phyloP scores from a whole-genome alignment of 23 tunicate genomes.

The Oikopleura dioica region DNA sequence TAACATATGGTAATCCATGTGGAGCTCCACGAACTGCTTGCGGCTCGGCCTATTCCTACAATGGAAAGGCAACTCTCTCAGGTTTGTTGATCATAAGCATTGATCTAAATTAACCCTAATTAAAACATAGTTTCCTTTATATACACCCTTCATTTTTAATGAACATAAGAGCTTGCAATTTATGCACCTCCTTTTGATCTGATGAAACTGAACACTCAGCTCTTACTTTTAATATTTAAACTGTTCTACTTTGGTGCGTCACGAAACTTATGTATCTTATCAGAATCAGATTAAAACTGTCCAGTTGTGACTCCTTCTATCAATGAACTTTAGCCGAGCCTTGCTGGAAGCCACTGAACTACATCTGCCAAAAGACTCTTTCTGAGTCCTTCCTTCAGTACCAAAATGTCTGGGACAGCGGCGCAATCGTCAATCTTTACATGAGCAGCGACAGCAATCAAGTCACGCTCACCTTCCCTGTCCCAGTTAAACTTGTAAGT shows the following conservation, averaged over 20 bases:
- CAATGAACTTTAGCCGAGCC: slow-evolving; percentile 3
- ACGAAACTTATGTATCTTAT: too few species aligned
- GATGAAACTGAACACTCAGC: too few species aligned
- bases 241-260: too few species aligned
- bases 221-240: too few species aligned
- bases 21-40: slow-evolving; percentile 1
- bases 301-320: too few species aligned
- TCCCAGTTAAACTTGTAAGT: slow-evolving; percentile 19
- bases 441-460: slow-evolving; percentile 29
- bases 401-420: slow-evolving; percentile 51
- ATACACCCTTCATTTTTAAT: too few species aligned
- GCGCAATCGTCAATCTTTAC: slow-evolving; percentile 65
- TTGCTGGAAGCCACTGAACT: slow-evolving; percentile 4
- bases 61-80: neutral
- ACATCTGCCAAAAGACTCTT: neutral
- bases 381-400: neutral
- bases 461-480: slow-evolving; percentile 39
- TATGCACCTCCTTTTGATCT: too few species aligned
- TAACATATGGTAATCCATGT: slow-evolving; percentile 4
- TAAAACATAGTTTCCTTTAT: too few species aligned
- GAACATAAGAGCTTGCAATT: too few species aligned
- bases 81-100: too few species aligned
- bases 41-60: neutral
- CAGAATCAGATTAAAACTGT: too few species aligned
- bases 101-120: too few species aligned